Base-by-base conservation (phyloP, 2,113 vertebrate genomes). In the Heterotilapia buettikoferi region DNA sequence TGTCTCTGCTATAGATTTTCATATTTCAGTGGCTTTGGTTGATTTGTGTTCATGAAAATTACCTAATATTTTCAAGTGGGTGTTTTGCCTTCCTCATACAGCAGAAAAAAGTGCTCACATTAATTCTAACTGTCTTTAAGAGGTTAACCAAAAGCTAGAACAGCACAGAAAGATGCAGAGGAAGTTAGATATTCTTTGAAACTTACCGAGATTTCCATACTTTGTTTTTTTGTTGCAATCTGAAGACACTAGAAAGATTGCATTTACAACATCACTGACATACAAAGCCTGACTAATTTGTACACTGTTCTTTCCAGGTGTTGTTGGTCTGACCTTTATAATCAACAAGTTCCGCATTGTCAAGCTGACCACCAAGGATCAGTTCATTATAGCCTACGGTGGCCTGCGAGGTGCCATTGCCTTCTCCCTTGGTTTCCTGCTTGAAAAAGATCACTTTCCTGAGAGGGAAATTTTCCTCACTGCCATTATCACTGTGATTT, bases 341-440 rank as follows among this genome's bases (percentile, higher is more conserved):
- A 98, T 99, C 95, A 99, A 99, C 97, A 98, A 98, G 93, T 99
- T 99, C 96, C 98, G 98, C 36, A 98, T 99, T 0, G 98, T 99
- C 91, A 99, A 99, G 90, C 96, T 99, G 90, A 99, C 98, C 0
- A 97, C 97, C 4, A 99, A 99, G 93, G 99, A 99, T 94, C 99
- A 99, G 96, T 99, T 99, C 95, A 99, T 99, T 87, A 97, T 99
- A 0, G 98, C 99, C 76, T 99, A 99, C 0, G 99, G 99, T 31
- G 99, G 99, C 90, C 97, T 99, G 88, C 97, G 99, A 13, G 99
- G 99, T 6, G 99, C 99, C 92, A 99, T 99, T 2, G 98, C 98
- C 92, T 99, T 99, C 96, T 99, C 99, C 18, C 96, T 99, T 9
- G 96, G 97, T 10, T 99, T 98, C 95, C 97, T 99, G n/a, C 96